phyloP scores from a whole-genome alignment of 1,140 invertebrate species.

The Pteromalus puparum region DNA sequence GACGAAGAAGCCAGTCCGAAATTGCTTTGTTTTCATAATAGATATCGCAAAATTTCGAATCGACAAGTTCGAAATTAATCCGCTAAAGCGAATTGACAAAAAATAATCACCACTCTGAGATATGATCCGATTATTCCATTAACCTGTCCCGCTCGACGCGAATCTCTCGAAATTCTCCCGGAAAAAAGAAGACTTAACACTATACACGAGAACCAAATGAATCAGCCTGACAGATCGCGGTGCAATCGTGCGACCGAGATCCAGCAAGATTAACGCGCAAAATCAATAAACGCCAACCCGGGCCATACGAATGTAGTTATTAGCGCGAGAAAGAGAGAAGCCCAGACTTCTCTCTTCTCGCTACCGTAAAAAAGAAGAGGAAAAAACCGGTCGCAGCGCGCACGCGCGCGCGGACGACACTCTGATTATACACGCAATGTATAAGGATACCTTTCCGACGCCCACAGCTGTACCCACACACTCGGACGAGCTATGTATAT shows the following conservation, averaged over 20 bases:
- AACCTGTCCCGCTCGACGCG: not conserved
- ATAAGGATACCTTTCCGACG: conserved; percentile 16
- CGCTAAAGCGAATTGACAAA: not conserved
- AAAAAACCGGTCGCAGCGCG: conserved; percentile 26
- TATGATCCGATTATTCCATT: not conserved
- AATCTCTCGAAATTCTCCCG: not conserved
- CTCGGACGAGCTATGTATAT: not conserved
- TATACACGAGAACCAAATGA: not conserved
- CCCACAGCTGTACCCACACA: conserved; percentile 9
- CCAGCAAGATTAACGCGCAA: conserved; percentile 28
- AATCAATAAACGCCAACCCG: conserved; percentile 32
- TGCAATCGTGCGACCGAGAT: not conserved
- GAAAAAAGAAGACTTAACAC: not conserved
- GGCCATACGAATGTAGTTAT: conserved; percentile 40
- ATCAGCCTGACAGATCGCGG: not conserved
- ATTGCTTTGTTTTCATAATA: too few species aligned
- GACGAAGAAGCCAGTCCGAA: too few species aligned
- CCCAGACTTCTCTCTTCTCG: not conserved
- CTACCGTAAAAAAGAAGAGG: conserved; percentile 38
- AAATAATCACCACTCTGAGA: not conserved
- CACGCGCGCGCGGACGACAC: too few species aligned
- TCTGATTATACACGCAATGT: conserved; percentile 2
- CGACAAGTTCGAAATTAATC: not conserved
- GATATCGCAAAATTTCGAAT: too few species aligned
- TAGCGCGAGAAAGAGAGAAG: not conserved